Evolutionary conservation across 35 echinoderm and acorn worm genomes (phyloP).

Genomic region (Anneissia japonica): DNA sequence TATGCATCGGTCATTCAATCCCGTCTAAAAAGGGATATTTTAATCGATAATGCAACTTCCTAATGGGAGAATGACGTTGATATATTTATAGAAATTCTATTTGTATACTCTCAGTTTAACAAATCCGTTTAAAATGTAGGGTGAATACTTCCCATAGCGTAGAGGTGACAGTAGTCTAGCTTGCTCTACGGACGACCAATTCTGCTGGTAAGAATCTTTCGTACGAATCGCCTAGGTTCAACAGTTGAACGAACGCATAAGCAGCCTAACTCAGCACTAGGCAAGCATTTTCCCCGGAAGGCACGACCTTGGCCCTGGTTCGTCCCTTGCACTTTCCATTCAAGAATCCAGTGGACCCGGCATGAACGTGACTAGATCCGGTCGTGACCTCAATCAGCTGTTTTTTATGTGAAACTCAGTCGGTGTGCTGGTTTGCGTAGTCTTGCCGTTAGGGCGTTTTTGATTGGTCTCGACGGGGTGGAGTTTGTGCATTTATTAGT

Average conservation of each 20-base stretch:
- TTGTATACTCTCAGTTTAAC: not conserved
- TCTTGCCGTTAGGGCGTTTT: not conserved
- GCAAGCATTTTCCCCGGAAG: not conserved
- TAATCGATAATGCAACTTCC: too few relatives aligned
- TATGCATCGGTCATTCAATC: too few relatives aligned
- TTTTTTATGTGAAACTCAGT: not conserved
- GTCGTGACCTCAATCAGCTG: conserved; percentile 1
- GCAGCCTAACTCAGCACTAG: not conserved
- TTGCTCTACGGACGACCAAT: not conserved
- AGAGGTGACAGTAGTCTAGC: not conserved
- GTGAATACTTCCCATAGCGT: not conserved
- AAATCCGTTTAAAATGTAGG: not conserved
- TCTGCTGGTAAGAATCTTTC: not conserved
- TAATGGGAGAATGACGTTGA: too few relatives aligned
- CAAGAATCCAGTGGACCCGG: not conserved
- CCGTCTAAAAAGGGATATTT: too few relatives aligned
- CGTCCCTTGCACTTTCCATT: conserved; percentile 1
- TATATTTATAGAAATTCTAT: too few relatives aligned
- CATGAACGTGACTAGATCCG: not conserved
- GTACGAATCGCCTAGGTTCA: not conserved
- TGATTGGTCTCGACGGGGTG: not conserved
- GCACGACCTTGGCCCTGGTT: not conserved
- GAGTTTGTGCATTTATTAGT: not conserved
- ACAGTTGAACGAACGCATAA: not conserved
- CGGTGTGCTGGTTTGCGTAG: not conserved